Evolutionary conservation across 2,888 invertebrate genomes (phyloP), one percentile per base, ranked within the genome.

Genomic region (Cantharis nigra): DNA sequence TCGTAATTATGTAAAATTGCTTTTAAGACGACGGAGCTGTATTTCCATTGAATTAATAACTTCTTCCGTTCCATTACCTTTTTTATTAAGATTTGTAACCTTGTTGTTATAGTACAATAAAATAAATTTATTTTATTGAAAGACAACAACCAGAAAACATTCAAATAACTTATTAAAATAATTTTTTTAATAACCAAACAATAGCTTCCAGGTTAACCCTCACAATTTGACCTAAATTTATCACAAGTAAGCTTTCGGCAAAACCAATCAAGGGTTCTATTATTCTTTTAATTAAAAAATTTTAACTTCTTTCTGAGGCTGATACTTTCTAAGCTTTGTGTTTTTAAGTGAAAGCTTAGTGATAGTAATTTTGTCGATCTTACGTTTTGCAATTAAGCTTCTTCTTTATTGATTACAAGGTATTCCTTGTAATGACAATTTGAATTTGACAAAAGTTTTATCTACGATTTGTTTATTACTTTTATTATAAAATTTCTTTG

Each of bases 261-360:
- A 78, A 78, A 78, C 78, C 78, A 78, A 78, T 78, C 78, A 78
- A 73, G 76, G 71, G 74, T 79, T 75, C 76, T 79, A 79, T 79
- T 79, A 79, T 79, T 79, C 78, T 79, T 78, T 80, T 80, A 80
- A 80, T 80, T 80, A 80, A 80, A 76, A 80, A 80, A 79, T 77
- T 79, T 79, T 79, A 80, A 77, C 78, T 80, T 78, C 75, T 72
- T 76, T 79, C 75, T 77, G 77, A 79, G 79, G 76, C 71, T 80
- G 78, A 79, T 80, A 80, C 80, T 78, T 79, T 73, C 72, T 65
- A 70, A 69, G 74, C 74, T 77, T 80, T 78, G 79, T 78, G 76
- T 71, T 77, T 76, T 76, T 73, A 74, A 77, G 73, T 74, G 71
- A 72, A 67, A 69, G 70, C 76, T 78, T 76, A 72, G 70, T 78